Evolutionary conservation across 2,797 vertebrate genomes (phyloP), one percentile per base, ranked within the genome.

Genomic region (Phrynocephalus guinanensis): DNA sequence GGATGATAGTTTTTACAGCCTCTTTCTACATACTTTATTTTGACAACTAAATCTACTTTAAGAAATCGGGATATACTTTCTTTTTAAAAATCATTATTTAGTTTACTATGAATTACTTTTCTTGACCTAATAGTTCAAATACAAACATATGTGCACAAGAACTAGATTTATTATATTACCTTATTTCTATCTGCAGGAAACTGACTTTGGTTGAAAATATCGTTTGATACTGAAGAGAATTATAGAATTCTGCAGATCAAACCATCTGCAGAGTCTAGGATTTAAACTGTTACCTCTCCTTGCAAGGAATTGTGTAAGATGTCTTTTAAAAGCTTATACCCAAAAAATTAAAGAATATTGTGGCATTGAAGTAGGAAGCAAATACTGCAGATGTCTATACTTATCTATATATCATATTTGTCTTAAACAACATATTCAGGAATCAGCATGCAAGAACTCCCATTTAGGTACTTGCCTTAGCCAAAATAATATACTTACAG

Each of bases 401-500:
- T 88, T 0, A 0, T 28, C 86, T 80, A 87, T 71, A 24, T 85
- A 75, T 86, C 76, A 30, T 68, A 88, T 52, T 83, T 56, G 8
- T 67, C 56, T 52, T 2, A 28, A 68, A 79, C 71, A 86, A 26
- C 9, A 0, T 63, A 56, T 89, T 91, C 30, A 81, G 75, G 28
- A 1, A 81, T 85, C 8, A 85, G 89, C 90, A 86, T 76, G 63
- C 33, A 91, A 82, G 66, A 85, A 68, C 86, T 85, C 56, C 33
- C 77, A 76, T 68, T 68, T 26, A 81, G 56, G 78, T 85, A 75
- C 83, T 78, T 81, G 71, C 67, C 70, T 85, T 78, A 87, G 44
- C 7, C 63, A 22, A 30, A 66, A 88, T 89, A 83, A 92, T 84
- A 90, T 98, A 99, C 99, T 99, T 93, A 99, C 99, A 95, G 97